These are phyloP conservation scores for Burhinus oedicnemus DNA, from an alignment of 2,113 vertebrate species.

Conservation along the genomic window DNA sequence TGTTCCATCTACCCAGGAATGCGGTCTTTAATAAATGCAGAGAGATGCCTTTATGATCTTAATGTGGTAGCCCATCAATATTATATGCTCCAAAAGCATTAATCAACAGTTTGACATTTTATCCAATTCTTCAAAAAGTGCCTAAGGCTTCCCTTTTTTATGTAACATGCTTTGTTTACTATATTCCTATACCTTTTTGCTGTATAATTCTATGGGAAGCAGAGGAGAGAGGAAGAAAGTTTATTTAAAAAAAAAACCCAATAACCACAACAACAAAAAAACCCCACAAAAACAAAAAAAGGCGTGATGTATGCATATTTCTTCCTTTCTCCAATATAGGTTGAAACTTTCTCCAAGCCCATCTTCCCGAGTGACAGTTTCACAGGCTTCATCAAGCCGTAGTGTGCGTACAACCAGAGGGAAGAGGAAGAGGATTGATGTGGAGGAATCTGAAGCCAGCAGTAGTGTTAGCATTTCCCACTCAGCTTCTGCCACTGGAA, in stretches of 20 bases:
- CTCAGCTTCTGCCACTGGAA: slow-evolving; percentile 87
- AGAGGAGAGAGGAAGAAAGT: background rate
- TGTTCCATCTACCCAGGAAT: background rate
- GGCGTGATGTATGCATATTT: background rate
- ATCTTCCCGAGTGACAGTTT: slow-evolving; percentile 85
- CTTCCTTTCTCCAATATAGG: slow-evolving; percentile 51
- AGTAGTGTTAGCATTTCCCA: slow-evolving; percentile 89
- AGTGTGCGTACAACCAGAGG: slow-evolving; percentile 80
- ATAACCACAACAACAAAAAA: no score
- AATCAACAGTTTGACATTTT: background rate
- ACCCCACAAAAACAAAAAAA: no score
- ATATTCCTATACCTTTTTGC: background rate
- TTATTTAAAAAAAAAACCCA: no score
- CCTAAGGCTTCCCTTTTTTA: background rate
- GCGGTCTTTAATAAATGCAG: background rate
- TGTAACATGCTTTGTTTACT: background rate
- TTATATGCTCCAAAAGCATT: background rate
- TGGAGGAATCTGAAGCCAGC: slow-evolving; percentile 89
- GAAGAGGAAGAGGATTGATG: slow-evolving; percentile 87
- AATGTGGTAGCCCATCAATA: background rate
- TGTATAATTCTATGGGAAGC: background rate
- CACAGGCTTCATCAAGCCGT: slow-evolving; percentile 85
- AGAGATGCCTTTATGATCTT: background rate
- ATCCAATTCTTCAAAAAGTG: background rate
- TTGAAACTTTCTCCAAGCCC: slow-evolving; percentile 87